Evolutionary conservation across 1,140 invertebrate species (phyloP).

Genomic region (Trissolcus basalis): DNA sequence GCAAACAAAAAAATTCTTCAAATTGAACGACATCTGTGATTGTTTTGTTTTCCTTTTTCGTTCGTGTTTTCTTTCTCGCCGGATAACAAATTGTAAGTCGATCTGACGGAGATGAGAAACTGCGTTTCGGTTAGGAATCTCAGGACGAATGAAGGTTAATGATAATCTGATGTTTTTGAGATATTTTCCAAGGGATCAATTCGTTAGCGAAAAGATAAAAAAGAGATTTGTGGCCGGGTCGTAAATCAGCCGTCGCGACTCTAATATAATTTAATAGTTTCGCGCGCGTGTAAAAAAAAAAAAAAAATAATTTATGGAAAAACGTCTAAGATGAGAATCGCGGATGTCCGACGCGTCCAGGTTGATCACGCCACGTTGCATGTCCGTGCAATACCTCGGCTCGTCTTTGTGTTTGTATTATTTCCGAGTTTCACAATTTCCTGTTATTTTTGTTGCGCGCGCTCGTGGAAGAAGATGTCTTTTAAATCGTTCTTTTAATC

Average conservation of each 20-base stretch:
- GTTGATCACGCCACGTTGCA: constrained; percentile 53
- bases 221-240: constrained; percentile 34
- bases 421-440: constrained; percentile 56
- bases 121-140: no score
- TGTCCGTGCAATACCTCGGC: constrained; percentile 16
- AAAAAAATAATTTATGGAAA: no score
- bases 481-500: constrained; percentile 33
- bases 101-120: no score
- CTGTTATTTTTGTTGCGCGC: constrained; percentile 44
- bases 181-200: constrained; percentile 13
- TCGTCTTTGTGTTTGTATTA: constrained; percentile 31
- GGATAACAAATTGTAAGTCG: no score
- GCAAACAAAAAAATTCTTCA: no score
- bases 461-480: constrained; percentile 21
- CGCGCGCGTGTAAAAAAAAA: constrained; percentile 49
- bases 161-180: constrained; percentile 34
- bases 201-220: background rate
- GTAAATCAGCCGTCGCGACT: constrained; percentile 40
- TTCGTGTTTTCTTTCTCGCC: no score
- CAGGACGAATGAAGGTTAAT: constrained; percentile 19
- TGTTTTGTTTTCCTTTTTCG: no score
- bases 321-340: constrained; percentile 33
- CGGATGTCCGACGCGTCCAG: constrained; percentile 36
- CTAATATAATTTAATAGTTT: constrained; percentile 41
- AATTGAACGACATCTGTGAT: no score